phyloP scores from a whole-genome alignment of 2,888 invertebrate species.

The Ennomos fuscantarius region DNA sequence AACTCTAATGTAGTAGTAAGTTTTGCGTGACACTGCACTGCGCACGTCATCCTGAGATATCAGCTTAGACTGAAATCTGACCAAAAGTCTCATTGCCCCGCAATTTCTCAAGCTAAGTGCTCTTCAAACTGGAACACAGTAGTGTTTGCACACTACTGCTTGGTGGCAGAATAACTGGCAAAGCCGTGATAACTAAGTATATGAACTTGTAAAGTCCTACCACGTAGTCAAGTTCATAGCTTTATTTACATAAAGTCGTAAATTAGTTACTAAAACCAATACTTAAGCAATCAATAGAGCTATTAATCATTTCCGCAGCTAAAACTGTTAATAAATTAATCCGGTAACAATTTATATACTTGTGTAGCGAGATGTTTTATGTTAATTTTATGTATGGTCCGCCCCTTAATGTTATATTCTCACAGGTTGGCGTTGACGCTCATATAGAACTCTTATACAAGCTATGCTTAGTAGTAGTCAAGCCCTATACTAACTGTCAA shows the following conservation, averaged over 20 bases:
- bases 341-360: conserved; percentile 67
- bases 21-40: too few relatives aligned
- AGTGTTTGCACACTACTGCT: too few relatives aligned
- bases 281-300: conserved; percentile 49
- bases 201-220: too few relatives aligned
- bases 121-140: too few relatives aligned
- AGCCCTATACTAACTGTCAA: background rate
- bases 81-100: too few relatives aligned
- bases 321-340: conserved; percentile 68
- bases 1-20: too few relatives aligned
- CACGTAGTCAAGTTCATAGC: too few relatives aligned
- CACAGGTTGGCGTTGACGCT: conserved; percentile 48
- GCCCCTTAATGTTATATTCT: conserved; percentile 63
- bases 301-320: conserved; percentile 58
- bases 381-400: conserved; percentile 76
- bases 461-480: background rate
- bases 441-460: background rate
- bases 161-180: too few relatives aligned
- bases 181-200: too few relatives aligned
- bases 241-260: conserved; percentile 31
- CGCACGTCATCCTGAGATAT: too few relatives aligned
- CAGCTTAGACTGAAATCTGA: too few relatives aligned
- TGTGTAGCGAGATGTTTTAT: conserved; percentile 70
- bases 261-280: conserved; percentile 41
- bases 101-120: too few relatives aligned